Evolutionary conservation across 2,888 invertebrate genomes (phyloP), one percentile per base, ranked within the genome.

Genomic region (Habroteleia sp.): DNA sequence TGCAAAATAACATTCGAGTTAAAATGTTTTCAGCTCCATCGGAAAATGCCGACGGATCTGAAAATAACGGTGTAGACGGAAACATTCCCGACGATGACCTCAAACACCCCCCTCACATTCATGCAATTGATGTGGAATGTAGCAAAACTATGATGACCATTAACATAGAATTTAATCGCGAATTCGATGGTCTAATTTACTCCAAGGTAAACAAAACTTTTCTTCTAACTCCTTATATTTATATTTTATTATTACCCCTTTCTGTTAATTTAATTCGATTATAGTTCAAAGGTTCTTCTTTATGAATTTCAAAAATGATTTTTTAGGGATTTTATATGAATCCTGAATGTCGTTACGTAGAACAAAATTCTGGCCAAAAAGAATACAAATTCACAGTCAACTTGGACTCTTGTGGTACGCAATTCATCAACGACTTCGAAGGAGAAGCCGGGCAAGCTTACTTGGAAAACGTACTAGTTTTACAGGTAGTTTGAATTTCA

Each of bases 101-200:
- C 46, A 92, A 92, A 58, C 94, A 94, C 83, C 94, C 94, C 33
- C 93, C 95, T 1, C 94, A 94, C 79, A 93, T 95, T 78, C 93
- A 94, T 83, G 91, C 91, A 0, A 92, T 95, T 60, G 92, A 94
- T 31, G 95, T 95, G 0, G 91, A 93, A 81, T 95, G 95, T 81
- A 93, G 93, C 65, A 95, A 94, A 85, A 94, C 94, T 76, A 93
- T 93, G 92, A 95, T 95, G 95, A 94, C 93, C 0, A 94, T 95
- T 69, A 92, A 93, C 78, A 91, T 95, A 5, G 94, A 94, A 86
- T 95, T 95, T 87, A 94, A 94, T 85, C 91, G 93, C 73, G 90
- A 89, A 10, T 95, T 94, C 84, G 92, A 94, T 78, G 95, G 95
- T 0, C 91, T 95, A 7, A 94, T 95, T 78, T 95, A 95, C 83